Conservation (phyloP, 2,888 invertebrate genomes). For the Camptogramma bilineatum region DNA sequence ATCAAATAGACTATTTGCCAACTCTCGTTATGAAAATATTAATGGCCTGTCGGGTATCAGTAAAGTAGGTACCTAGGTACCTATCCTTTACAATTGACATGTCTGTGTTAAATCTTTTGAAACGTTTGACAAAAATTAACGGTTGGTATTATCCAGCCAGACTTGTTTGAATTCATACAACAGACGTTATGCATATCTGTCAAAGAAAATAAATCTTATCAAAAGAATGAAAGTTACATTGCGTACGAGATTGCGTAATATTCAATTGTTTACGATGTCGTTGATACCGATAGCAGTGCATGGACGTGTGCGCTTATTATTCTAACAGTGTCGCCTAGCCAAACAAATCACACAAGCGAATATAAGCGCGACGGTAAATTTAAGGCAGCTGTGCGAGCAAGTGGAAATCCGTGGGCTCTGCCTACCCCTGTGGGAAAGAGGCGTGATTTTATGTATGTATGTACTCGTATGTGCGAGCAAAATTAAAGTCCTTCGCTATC, state of each 20-base stretch:
- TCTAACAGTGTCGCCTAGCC: not conserved
- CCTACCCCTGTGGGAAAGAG: too few relatives aligned
- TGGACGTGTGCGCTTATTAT: not conserved
- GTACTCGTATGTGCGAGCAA: too few relatives aligned
- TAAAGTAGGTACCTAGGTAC: conserved; percentile 1
- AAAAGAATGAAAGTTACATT: not conserved
- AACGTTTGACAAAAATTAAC: conserved; percentile 38
- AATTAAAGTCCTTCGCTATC: too few relatives aligned
- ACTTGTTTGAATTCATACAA: not conserved
- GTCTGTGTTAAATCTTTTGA: conserved; percentile 21
- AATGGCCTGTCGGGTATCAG: conserved; percentile 47
- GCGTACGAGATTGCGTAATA: not conserved
- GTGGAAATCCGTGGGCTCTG: too few relatives aligned
- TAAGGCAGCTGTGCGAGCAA: too few relatives aligned
- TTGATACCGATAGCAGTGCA: not conserved
- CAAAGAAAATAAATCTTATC: not conserved
- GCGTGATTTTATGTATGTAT: too few relatives aligned
- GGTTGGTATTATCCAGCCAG: conserved; percentile 2
- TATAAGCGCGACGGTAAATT: too few relatives aligned
- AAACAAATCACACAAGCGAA: not conserved
- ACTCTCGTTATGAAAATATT: conserved; percentile 46
- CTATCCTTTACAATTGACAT: conserved; percentile 15
- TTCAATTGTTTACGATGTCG: not conserved
- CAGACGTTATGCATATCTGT: not conserved
- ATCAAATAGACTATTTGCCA: conserved; percentile 47